Conservation (phyloP, 2,797 vertebrate genomes). For the Hirundo rustica region DNA sequence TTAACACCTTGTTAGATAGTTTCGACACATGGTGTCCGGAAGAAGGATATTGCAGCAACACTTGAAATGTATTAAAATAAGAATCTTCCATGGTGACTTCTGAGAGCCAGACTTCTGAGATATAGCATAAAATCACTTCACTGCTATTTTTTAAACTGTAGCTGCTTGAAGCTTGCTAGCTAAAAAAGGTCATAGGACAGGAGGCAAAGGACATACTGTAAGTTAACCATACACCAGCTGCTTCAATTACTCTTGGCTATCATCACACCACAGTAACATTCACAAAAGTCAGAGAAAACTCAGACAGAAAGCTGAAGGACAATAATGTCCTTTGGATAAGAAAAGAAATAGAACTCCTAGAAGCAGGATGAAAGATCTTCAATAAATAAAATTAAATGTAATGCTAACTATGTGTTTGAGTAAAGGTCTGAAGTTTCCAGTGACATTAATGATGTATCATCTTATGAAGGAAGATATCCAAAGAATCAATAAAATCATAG, state of each 20-base stretch:
- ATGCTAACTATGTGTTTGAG: neutral
- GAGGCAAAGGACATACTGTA: neutral
- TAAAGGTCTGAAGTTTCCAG: neutral
- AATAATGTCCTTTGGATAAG: neutral
- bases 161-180: neutral
- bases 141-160: neutral
- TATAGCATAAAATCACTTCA: neutral
- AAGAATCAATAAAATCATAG: neutral
- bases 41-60: neutral
- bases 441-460: neutral
- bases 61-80: neutral
- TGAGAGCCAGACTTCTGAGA: neutral
- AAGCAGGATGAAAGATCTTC: neutral
- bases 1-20: neutral
- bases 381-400: neutral
- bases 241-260: neutral
- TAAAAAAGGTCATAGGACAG: neutral
- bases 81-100: neutral
- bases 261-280: rapidly evolving
- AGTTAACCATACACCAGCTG: neutral
- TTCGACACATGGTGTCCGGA: neutral
- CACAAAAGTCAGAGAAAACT: neutral
- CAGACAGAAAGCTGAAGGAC: neutral
- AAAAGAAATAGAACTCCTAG: neutral
- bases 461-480: neutral